Percentiles rank a stretch among this genome's conserved stretches.
Evolutionary conservation across 2,113 vertebrate species (phyloP).

Genomic region (Thalassoma bifasciatum): DNA sequence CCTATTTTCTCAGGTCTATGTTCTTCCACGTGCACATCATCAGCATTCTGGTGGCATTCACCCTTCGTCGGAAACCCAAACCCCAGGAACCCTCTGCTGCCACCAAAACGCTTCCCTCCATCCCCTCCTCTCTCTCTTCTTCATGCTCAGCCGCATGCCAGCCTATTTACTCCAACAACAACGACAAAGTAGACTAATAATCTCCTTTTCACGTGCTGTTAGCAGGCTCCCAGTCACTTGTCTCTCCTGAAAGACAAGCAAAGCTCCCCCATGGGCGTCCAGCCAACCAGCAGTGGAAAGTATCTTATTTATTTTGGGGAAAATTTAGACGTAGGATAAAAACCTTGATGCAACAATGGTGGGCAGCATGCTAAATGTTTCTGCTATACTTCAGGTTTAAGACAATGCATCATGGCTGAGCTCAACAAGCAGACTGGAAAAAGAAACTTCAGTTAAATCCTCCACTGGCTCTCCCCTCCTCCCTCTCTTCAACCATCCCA

Average conservation of each 20-base stretch:
- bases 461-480: not conserved
- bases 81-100: slow-evolving; percentile 49
- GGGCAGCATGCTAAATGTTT: not conserved
- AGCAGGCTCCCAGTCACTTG: slow-evolving; percentile 16
- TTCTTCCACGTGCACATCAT: slow-evolving; percentile 93
- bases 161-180: slow-evolving; percentile 80
- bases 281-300: slow-evolving; percentile 20
- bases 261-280: slow-evolving; percentile 20
- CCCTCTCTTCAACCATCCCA: slow-evolving; percentile 8
- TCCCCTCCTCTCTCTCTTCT: slow-evolving; percentile 36
- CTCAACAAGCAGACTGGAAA: not conserved
- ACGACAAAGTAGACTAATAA: slow-evolving; percentile 78
- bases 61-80: slow-evolving; percentile 79
- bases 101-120: slow-evolving; percentile 20
- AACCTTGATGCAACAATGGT: not conserved
- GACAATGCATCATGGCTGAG: slow-evolving; percentile 5
- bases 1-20: slow-evolving; percentile 87
- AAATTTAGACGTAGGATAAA: not conserved
- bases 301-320: slow-evolving; percentile 31
- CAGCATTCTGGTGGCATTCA: slow-evolving; percentile 87
- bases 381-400: slow-evolving; percentile 1
- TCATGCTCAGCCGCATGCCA: slow-evolving; percentile 51
- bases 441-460: slow-evolving; percentile 30
- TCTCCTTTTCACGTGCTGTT: not conserved
- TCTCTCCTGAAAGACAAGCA: slow-evolving; percentile 26